Evolutionary conservation across 2,797 vertebrate genomes (phyloP).

Genomic region (Gambelia wislizenii): DNA sequence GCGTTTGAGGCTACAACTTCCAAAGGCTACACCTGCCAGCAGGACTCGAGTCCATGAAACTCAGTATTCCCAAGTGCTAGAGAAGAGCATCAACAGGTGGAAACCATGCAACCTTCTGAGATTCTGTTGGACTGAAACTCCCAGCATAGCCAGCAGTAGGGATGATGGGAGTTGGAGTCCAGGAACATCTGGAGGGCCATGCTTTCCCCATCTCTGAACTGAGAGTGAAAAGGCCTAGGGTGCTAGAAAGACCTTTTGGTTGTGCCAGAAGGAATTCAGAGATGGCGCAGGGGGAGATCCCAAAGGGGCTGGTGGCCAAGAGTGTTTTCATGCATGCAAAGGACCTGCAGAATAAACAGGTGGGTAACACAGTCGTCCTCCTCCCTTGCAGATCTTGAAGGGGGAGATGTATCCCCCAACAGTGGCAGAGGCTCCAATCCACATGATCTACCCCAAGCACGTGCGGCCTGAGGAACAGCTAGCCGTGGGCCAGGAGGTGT

Average conservation of each 20-base stretch:
- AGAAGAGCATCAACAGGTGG: too few species aligned
- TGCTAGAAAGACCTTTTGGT: too few species aligned
- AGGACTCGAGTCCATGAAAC: too few species aligned
- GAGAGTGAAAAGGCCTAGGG: not conserved
- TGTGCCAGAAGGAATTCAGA: not conserved
- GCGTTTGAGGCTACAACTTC: too few species aligned
- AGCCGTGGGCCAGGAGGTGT: conserved; percentile 91
- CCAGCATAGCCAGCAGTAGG: not conserved
- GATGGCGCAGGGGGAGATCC: not conserved
- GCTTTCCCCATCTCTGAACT: not conserved
- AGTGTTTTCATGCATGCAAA: too few species aligned
- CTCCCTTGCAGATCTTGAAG: conserved; percentile 76
- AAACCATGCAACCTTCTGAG: too few species aligned
- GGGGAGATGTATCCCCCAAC: conserved; percentile 90
- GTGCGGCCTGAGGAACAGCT: conserved; percentile 77
- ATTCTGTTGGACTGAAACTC: too few species aligned
- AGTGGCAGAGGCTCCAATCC: conserved; percentile 78
- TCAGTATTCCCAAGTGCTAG: too few species aligned
- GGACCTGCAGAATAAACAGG: too few species aligned
- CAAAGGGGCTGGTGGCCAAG: not conserved
- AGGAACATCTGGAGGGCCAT: not conserved
- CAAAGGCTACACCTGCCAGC: too few species aligned
- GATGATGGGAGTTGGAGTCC: not conserved
- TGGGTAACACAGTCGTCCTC: too few species aligned
- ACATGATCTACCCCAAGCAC: conserved; percentile 87